Percentiles rank a stretch among this genome's conserved stretches.
Evolutionary conservation across 2,113 vertebrate genomes (phyloP).

Genomic region (Serilophus lunatus): DNA sequence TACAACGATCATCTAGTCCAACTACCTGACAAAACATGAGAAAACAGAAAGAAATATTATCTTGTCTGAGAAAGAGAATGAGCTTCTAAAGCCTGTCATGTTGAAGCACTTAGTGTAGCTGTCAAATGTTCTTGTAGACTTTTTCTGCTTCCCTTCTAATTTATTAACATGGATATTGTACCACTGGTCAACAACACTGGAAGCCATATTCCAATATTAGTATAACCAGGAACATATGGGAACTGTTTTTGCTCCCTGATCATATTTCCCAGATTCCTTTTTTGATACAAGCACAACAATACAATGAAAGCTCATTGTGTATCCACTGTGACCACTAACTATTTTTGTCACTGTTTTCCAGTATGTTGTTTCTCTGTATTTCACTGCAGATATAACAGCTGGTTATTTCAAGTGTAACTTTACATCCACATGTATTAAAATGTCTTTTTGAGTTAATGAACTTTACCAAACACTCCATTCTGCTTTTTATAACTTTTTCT

Average conservation of each 20-base stretch:
- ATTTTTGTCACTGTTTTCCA: background rate
- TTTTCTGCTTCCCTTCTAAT: background rate
- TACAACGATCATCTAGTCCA: background rate
- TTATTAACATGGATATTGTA: background rate
- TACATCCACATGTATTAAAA: background rate
- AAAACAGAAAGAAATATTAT: background rate
- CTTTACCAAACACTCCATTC: background rate
- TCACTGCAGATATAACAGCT: background rate
- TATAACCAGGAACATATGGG: background rate
- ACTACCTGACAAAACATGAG: background rate
- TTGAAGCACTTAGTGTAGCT: background rate
- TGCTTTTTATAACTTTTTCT: background rate
- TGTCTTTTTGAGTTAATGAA: background rate
- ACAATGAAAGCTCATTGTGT: background rate
- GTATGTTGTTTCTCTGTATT: background rate
- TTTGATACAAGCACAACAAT: background rate
- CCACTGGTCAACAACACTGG: background rate
- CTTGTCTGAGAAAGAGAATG: background rate
- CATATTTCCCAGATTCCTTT: background rate
- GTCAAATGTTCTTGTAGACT: background rate
- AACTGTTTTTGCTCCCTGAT: background rate
- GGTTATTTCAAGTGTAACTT: background rate
- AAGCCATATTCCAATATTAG: background rate
- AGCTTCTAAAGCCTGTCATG: background rate
- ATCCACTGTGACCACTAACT: background rate